Conservation (phyloP, 2,888 invertebrate species). For the Dasypolia templi region DNA sequence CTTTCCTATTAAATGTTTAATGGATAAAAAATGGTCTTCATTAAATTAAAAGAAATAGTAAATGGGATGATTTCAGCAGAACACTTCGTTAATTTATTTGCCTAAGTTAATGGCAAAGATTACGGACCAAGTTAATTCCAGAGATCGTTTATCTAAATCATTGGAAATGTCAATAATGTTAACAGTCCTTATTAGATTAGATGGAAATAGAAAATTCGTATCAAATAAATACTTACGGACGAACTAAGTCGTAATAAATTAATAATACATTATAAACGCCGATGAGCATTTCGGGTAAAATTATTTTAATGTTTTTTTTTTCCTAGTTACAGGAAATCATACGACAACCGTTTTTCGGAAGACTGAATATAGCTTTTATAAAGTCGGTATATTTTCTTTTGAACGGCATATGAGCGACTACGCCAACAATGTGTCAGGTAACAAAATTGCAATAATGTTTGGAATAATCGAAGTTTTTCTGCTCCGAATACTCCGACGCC, state of each 20-base stretch:
- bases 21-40: slow-evolving; percentile 24
- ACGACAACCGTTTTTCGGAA: neutral
- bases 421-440: slow-evolving; percentile 40
- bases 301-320: neutral
- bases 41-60: slow-evolving; percentile 21
- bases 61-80: slow-evolving; percentile 8
- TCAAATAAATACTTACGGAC: neutral
- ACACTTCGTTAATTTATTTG: slow-evolving; percentile 15
- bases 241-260: neutral
- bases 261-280: neutral
- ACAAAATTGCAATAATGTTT: slow-evolving; percentile 43
- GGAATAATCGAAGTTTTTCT: slow-evolving; percentile 48
- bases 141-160: neutral
- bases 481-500: slow-evolving; percentile 9
- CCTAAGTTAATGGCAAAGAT: slow-evolving; percentile 12
- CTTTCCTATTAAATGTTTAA: slow-evolving; percentile 13
- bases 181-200: neutral
- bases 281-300: neutral
- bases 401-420: slow-evolving; percentile 8
- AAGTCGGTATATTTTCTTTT: slow-evolving; percentile 5
- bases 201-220: neutral
- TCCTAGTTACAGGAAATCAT: neutral
- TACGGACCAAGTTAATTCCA: neutral
- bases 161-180: slow-evolving; percentile 1
- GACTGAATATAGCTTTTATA: slow-evolving; percentile 6